phyloP scores from a whole-genome alignment of 1,140 invertebrate genomes.

The Drosophila bocki region DNA sequence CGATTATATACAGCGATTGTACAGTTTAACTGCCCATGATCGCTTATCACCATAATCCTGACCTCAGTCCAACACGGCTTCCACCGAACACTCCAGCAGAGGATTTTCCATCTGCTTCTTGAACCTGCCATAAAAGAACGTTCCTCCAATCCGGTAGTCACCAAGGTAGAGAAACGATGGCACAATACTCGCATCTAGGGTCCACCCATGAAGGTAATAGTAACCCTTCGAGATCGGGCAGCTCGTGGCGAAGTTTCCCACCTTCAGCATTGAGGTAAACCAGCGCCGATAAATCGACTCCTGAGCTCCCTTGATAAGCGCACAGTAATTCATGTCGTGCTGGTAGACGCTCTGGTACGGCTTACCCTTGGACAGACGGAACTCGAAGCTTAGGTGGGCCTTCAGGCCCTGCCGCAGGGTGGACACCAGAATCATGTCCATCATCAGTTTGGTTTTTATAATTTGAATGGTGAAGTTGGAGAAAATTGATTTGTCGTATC shows the following conservation, averaged over 20 bases:
- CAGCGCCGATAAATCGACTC: slow-evolving; percentile 66
- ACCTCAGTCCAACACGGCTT: slow-evolving; percentile 39
- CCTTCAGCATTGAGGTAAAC: slow-evolving; percentile 53
- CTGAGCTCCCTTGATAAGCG: slow-evolving; percentile 51
- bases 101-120: slow-evolving; percentile 30
- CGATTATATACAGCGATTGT: background rate
- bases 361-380: slow-evolving; percentile 59
- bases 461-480: slow-evolving; percentile 62
- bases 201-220: slow-evolving; percentile 67
- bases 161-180: slow-evolving; percentile 72
- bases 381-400: slow-evolving; percentile 61
- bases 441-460: slow-evolving; percentile 44
- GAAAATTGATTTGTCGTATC: slow-evolving; percentile 42
- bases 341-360: slow-evolving; percentile 66
- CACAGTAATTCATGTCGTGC: slow-evolving; percentile 72
- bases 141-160: slow-evolving; percentile 62
- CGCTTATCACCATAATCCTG: background rate
- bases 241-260: slow-evolving; percentile 66
- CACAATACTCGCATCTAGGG: slow-evolving; percentile 44
- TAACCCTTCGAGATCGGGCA: slow-evolving; percentile 63
- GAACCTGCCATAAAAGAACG: slow-evolving; percentile 57
- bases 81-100: slow-evolving; percentile 53
- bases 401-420: slow-evolving; percentile 48
- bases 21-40: background rate
- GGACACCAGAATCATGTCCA: slow-evolving; percentile 50